A percentile compares a stretch with the other conserved stretches of the same genome.
Conservation (phyloP, 2,797 vertebrate genomes). For the Schizopygopsis pylzovi region DNA sequence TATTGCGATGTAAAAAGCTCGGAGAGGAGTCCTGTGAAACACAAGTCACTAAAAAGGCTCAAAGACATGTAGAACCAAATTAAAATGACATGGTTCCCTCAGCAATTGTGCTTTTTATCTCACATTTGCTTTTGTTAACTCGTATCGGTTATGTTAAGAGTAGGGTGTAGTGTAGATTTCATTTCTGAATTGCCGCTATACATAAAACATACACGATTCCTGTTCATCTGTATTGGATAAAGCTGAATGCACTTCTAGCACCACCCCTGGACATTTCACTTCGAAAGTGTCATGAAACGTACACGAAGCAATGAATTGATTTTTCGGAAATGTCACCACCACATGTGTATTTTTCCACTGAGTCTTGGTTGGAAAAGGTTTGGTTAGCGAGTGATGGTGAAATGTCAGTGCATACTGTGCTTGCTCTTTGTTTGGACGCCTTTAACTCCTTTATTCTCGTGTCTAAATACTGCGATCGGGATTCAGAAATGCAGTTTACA, state of each 20-base stretch:
- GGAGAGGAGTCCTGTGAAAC: background rate
- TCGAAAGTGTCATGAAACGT: background rate
- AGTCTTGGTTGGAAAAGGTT: background rate
- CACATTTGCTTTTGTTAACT: background rate
- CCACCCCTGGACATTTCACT: background rate
- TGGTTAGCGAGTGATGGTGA: background rate
- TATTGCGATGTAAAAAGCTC: background rate
- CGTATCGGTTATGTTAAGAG: background rate
- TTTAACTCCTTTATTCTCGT: background rate
- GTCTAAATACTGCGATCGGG: background rate
- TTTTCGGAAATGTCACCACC: background rate
- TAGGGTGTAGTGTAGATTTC: background rate
- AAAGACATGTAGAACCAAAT: background rate
- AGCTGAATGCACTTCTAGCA: background rate
- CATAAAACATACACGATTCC: background rate
- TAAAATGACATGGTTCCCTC: background rate
- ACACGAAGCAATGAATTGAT: background rate
- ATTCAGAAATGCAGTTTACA: background rate
- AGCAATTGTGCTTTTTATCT: background rate
- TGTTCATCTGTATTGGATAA: background rate
- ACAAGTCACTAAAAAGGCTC: background rate
- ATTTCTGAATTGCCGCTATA: background rate
- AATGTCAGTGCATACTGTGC: background rate
- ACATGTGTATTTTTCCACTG: background rate
- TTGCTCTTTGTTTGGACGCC: background rate